Conservation (phyloP, 2,888 invertebrate species). For the Lithodes maja region DNA sequence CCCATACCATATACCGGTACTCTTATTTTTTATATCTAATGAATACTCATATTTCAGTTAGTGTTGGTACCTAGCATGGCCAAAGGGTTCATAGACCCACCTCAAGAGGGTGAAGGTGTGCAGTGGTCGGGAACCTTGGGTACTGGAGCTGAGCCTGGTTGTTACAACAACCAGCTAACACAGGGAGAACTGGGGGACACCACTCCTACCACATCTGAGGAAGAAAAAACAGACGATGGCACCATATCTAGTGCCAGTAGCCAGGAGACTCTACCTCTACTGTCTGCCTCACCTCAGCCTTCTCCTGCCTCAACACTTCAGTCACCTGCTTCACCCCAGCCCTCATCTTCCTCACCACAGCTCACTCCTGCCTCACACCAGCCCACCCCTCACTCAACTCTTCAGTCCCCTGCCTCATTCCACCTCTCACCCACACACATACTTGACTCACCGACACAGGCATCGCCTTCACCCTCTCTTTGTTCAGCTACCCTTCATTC, state of each 20-base stretch:
- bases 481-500: neutral
- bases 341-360: too few relatives aligned
- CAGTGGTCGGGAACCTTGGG: slow-evolving; percentile 5
- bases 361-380: too few relatives aligned
- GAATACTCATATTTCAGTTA: too few relatives aligned
- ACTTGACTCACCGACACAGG: neutral
- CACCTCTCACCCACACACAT: too few relatives aligned
- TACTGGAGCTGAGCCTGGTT: too few relatives aligned
- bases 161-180: neutral
- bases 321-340: too few relatives aligned
- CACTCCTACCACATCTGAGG: slow-evolving; percentile 7
- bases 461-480: neutral
- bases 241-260: slow-evolving; percentile 38
- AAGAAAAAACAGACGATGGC: slow-evolving; percentile 3
- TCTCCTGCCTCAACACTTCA: too few relatives aligned
- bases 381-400: too few relatives aligned
- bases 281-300: slow-evolving; percentile 17
- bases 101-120: slow-evolving; percentile 13
- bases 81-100: slow-evolving; percentile 38
- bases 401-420: too few relatives aligned
- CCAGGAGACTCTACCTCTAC: slow-evolving; percentile 20
- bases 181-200: slow-evolving; percentile 1
- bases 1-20: too few relatives aligned
- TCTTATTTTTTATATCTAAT: too few relatives aligned
- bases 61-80: too few relatives aligned